phyloP scores from a whole-genome alignment of 2,888 invertebrate species.

The Pachymerium ferrugineum region DNA sequence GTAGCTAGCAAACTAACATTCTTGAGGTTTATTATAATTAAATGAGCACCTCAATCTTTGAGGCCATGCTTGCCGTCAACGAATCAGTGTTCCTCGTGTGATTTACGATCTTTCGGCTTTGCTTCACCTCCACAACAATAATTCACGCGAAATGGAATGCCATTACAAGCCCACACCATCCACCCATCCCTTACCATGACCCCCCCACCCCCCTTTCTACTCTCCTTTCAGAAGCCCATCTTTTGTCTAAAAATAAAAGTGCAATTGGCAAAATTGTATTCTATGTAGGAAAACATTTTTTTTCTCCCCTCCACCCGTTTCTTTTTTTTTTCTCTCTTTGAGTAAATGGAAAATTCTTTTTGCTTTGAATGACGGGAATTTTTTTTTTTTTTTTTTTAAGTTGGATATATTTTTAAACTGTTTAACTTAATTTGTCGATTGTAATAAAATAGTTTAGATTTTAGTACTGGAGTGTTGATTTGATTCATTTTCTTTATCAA shows the following conservation, averaged over 20 bases:
- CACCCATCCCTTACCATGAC: not conserved
- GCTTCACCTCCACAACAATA: slow-evolving; percentile 21
- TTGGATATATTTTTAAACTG: too few relatives aligned
- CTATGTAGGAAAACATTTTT: too few relatives aligned
- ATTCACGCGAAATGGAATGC: slow-evolving; percentile 18
- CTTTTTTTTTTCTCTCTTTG: too few relatives aligned
- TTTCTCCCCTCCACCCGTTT: too few relatives aligned
- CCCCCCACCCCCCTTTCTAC: not conserved
- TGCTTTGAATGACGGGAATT: too few relatives aligned
- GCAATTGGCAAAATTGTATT: not conserved
- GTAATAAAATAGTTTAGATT: too few relatives aligned
- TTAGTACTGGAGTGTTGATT: too few relatives aligned
- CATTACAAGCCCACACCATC: not conserved
- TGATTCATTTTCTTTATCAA: too few relatives aligned
- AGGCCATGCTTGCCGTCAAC: slow-evolving; percentile 10
- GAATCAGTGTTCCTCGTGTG: not conserved
- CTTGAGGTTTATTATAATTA: slow-evolving; percentile 21
- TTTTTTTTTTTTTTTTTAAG: too few relatives aligned
- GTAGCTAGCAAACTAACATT: not conserved
- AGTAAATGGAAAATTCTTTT: too few relatives aligned
- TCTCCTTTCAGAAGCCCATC: not conserved
- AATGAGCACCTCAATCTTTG: slow-evolving; percentile 13
- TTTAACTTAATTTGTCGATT: too few relatives aligned
- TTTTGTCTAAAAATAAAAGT: not conserved
- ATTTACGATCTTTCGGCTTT: slow-evolving; percentile 21